Evolutionary conservation across 2,888 invertebrate species (phyloP), one percentile per base, ranked within the genome.

Genomic region (Drosophila subsilvestris): DNA sequence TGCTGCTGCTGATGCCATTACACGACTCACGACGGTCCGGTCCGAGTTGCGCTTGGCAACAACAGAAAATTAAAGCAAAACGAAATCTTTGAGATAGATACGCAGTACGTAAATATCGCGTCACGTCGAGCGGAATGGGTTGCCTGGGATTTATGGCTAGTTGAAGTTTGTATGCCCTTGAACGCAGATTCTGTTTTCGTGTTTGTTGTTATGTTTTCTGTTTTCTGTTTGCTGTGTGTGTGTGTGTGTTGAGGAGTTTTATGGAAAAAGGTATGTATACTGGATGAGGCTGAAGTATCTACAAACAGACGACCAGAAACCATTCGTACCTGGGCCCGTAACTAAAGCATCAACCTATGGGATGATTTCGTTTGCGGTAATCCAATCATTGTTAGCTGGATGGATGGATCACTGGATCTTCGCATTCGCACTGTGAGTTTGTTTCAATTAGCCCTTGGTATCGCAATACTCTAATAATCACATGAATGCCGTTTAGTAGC

Each of bases 151-250:
- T 65, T 67, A 71, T 71, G 61, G 58, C 45, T 74, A 63, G 62
- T 69, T 78, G 69, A 68, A 65, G 75, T 75, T 62, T 44, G 47
- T 53, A 65, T 77, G 63, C 68, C 80, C 61, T 77, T 79, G 74
- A 80, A 59, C 42, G 50, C 12, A 69, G 67, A 51, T 69, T 42
- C 54, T 49, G 6, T 29, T 18, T 4, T 22, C 12, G 17, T n/a
- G n/a, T 29, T 17, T 25, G 58, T 58, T 47, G 37, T 53, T 37
- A 25, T 12, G 50, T 50, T 51, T 53, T 53, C 51, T 12, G 50
- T 50, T 51, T 53, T 53, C 51, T 37, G 45, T 42, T 49, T 17
- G 17, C 29, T 17, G 17, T 50, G 4, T 32, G 12, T 32, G 10
- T 67, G 58, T 68, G n/a, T n/a, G n/a, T n/a, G n/a, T 67, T 67